phyloP scores from a whole-genome alignment of 2,113 vertebrate genomes.

The Emydocephalus ijimae region DNA sequence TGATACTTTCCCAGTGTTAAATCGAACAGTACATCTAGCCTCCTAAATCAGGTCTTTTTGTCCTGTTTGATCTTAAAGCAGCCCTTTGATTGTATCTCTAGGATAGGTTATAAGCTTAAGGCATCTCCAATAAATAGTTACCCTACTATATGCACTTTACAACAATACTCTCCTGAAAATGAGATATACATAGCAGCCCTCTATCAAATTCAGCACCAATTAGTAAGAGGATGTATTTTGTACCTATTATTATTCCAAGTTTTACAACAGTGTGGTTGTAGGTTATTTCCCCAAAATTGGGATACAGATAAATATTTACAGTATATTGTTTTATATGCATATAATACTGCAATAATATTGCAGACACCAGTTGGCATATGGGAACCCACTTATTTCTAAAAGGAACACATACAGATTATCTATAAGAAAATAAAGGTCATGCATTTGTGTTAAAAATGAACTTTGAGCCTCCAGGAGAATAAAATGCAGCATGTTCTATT shows the following conservation, averaged over 20 bases:
- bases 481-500: neutral
- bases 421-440: neutral
- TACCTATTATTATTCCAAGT: neutral
- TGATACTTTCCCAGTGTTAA: neutral
- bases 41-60: neutral
- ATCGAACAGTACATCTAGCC: neutral
- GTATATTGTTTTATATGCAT: neutral
- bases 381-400: neutral
- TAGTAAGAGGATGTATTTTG: neutral
- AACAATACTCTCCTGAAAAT: neutral
- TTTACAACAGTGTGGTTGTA: neutral
- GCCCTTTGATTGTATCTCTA: neutral
- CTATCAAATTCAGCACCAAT: neutral
- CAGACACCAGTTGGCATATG: neutral
- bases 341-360: neutral
- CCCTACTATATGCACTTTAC: neutral
- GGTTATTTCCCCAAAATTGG: neutral
- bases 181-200: neutral
- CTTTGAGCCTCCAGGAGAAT: neutral
- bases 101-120: neutral
- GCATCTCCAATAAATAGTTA: neutral
- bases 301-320: neutral
- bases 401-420: neutral
- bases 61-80: neutral
- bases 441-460: neutral